Percentiles rank a stretch among this genome's conserved stretches.
Conservation (phyloP, 2,888 invertebrate species). For the Pollenia griseotomentosa region DNA sequence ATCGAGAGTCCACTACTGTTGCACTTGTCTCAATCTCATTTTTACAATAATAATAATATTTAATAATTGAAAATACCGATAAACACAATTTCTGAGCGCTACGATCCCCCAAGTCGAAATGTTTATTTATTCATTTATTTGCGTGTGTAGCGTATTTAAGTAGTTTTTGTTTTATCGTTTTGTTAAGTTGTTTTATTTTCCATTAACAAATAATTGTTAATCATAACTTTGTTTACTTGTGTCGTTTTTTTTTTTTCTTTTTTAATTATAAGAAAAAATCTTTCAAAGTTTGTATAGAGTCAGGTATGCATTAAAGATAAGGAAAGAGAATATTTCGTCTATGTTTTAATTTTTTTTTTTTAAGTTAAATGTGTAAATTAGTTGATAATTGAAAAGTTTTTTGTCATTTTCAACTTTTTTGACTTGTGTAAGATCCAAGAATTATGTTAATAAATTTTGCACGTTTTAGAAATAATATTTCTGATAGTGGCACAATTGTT, state of each 20-base stretch:
- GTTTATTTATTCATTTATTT: conserved; percentile 4
- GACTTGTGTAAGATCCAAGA: background rate
- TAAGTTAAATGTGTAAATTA: conserved; percentile 5
- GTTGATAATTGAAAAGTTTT: background rate
- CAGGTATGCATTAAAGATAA: background rate
- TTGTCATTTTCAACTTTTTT: background rate
- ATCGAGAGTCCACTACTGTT: background rate
- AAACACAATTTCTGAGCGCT: conserved; percentile 20
- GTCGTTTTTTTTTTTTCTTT: background rate
- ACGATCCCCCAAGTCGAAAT: background rate
- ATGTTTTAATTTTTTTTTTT: conserved; percentile 13
- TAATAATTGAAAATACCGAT: conserved; percentile 44
- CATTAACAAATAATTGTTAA: conserved; percentile 66
- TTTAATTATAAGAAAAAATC: conserved; percentile 2
- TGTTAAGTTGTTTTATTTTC: conserved; percentile 50
- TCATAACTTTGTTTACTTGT: conserved; percentile 15
- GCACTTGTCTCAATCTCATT: conserved; percentile 62
- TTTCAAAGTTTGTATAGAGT: conserved; percentile 22
- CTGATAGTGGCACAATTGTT: conserved; percentile 4
- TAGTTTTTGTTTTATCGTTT: background rate
- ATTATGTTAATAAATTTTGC: conserved; percentile 47
- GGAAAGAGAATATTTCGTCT: background rate
- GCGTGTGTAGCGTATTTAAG: background rate
- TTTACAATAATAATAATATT: conserved; percentile 46
- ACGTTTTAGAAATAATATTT: conserved; percentile 41